phyloP scores from a whole-genome alignment of 2,888 invertebrate species.

The Melinaea menophilus region DNA sequence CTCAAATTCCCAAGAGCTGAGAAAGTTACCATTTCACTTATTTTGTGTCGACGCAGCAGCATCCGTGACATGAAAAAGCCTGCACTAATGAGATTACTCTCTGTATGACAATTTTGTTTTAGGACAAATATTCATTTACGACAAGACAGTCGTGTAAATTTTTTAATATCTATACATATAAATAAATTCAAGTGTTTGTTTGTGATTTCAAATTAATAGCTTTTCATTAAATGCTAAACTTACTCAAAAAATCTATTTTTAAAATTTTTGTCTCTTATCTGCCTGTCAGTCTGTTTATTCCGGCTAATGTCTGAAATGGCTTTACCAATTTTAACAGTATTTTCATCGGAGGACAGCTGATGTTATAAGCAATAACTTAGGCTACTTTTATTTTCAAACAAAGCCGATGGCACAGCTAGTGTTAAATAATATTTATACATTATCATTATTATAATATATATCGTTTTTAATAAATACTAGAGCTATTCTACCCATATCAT shows the following conservation, averaged over 20 bases:
- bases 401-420: not conserved
- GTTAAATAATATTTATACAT: no score
- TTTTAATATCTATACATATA: not conserved
- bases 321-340: no score
- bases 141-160: not conserved
- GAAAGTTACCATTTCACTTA: conserved; percentile 4
- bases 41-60: conserved; percentile 3
- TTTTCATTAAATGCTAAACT: not conserved
- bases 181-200: not conserved
- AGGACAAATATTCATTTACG: not conserved
- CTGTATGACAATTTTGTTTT: conserved; percentile 12
- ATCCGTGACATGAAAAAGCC: conserved; percentile 16
- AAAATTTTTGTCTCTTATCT: not conserved
- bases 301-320: not conserved
- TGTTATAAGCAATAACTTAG: no score
- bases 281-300: not conserved
- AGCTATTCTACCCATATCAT: no score
- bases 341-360: no score
- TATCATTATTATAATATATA: not conserved
- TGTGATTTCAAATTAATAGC: no score
- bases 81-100: conserved; percentile 15
- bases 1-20: not conserved
- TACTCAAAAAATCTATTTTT: not conserved
- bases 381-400: no score
- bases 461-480: not conserved